phyloP scores from a whole-genome alignment of 2,113 vertebrate genomes.

The Choloepus hoffmanni region DNA sequence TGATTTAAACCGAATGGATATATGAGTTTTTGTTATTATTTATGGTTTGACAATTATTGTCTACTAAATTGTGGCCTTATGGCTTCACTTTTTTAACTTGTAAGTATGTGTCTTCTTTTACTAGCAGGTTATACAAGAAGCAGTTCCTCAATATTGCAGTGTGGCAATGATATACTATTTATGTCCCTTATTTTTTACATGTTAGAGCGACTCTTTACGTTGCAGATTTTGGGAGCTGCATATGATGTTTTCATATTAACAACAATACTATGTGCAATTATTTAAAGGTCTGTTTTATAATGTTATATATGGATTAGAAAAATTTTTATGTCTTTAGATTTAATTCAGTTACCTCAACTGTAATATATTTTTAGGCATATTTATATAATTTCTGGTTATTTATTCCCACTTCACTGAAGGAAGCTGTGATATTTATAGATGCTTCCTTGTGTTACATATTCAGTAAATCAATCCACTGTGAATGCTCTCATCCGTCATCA shows the following conservation, averaged over 20 bases:
- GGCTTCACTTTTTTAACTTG: neutral
- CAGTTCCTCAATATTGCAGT: neutral
- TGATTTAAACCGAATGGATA: neutral
- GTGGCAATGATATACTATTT: neutral
- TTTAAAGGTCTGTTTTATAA: slow-evolving; percentile 14
- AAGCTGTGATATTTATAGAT: neutral
- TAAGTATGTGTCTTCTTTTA: neutral
- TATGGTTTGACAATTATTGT: neutral
- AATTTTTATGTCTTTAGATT: neutral
- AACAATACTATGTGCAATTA: neutral
- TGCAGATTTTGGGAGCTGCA: neutral
- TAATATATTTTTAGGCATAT: neutral
- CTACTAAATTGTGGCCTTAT: neutral
- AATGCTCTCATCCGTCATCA: neutral
- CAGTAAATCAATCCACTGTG: neutral
- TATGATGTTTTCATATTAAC: neutral
- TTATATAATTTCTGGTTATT: slow-evolving; percentile 16
- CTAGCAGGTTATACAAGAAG: neutral
- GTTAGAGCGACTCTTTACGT: neutral
- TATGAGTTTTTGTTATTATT: neutral
- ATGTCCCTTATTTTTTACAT: neutral
- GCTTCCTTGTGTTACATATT: neutral
- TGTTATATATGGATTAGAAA: neutral
- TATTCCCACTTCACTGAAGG: neutral
- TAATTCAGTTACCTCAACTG: neutral